These are phyloP conservation scores for Lagenorhynchus albirostris DNA, from an alignment of 2,113 vertebrate genomes.

Conservation along the genomic window DNA sequence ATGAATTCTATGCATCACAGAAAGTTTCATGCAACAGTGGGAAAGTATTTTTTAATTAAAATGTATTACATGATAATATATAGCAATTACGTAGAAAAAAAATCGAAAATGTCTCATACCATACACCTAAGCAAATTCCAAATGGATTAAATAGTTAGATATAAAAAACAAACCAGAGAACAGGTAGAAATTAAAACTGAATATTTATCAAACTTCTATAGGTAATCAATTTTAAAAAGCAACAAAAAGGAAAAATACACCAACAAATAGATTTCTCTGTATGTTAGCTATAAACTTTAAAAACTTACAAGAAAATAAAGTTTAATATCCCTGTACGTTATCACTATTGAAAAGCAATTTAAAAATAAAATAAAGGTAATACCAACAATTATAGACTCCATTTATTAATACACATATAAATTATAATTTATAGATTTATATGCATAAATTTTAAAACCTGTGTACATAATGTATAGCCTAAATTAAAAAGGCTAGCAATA, in stretches of 20 bases:
- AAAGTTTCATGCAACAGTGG: neutral
- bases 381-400: neutral
- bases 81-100: neutral
- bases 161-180: neutral
- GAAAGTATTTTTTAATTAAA: neutral
- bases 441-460: neutral
- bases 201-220: neutral
- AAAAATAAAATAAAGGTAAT: neutral
- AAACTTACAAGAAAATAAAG: neutral
- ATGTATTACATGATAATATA: neutral
- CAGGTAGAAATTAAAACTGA: conserved; percentile 2
- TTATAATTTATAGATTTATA: neutral
- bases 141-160: neutral
- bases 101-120: neutral
- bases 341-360: neutral
- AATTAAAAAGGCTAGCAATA: neutral
- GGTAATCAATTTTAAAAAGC: neutral
- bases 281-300: neutral
- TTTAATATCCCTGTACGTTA: neutral
- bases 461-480: neutral
- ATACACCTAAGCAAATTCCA: neutral
- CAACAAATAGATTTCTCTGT: neutral
- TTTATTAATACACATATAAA: neutral
- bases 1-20: neutral
- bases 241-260: neutral